A percentile compares a stretch with the other conserved stretches of the same genome.
Conservation (phyloP, 2,797 vertebrate species). For the Diceros bicornis region DNA sequence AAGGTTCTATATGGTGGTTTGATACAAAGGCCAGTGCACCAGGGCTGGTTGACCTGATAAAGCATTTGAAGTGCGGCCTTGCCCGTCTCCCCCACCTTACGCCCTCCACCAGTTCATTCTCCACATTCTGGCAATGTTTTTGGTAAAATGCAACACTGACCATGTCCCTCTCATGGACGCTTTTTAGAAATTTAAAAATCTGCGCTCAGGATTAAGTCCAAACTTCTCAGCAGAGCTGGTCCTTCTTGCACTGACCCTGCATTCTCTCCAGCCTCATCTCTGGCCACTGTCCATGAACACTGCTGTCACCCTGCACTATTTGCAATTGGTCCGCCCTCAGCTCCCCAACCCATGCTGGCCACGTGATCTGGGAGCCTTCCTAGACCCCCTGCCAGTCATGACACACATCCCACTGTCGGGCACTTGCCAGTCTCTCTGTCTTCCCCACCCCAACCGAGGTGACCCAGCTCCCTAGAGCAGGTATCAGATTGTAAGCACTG, state of each 20-base stretch:
- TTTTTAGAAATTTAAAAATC: background rate
- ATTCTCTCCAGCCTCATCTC: background rate
- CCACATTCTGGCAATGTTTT: background rate
- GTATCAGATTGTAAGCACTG: background rate
- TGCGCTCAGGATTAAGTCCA: background rate
- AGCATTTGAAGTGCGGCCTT: background rate
- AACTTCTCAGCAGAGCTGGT: background rate
- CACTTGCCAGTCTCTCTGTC: background rate
- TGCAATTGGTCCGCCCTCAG: background rate
- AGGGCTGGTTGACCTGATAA: constrained; percentile 35
- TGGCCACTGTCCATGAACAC: background rate
- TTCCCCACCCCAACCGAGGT: background rate
- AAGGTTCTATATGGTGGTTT: constrained; percentile 83
- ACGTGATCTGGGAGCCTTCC: background rate
- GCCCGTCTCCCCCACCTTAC: background rate
- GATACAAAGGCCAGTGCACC: background rate
- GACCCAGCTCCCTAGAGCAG: background rate
- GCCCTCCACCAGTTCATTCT: background rate
- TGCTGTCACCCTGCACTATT: background rate
- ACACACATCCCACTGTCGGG: background rate
- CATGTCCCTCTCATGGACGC: background rate
- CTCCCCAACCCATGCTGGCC: background rate
- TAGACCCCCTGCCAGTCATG: background rate
- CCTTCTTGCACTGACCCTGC: background rate
- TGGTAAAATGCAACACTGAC: background rate